Evolutionary conservation across 1,140 invertebrate species (phyloP), one percentile per base, ranked within the genome.

Genomic region (Drosophila orena): DNA sequence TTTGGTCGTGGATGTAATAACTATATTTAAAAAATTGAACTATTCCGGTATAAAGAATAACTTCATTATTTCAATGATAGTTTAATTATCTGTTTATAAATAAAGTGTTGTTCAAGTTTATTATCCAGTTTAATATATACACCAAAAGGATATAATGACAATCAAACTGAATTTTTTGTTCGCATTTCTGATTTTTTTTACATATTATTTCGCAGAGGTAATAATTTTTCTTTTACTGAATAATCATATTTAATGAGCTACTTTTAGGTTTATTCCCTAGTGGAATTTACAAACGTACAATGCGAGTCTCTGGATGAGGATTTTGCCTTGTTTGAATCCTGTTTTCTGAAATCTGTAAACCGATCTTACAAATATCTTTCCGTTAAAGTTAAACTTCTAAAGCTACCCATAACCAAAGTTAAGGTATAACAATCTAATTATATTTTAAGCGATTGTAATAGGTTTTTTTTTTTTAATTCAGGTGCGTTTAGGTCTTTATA

Each of bases 281-380:
- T 52, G 15, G 37, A 60, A 20, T 52, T 60, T n/a, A 60, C 47
- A 7, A 60, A 60, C 14, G 3, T 42, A 2, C 20, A 52, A 1
- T 60, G 58, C 12, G 24, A 38, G 15, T 14, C 46, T 11, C 20
- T 60, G 35, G 58, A 60, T 42, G 34, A 20, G 27, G 27, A 27
- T 2, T 60, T 60, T 14, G 14, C 14, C 1, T 15, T 30, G 2
- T 17, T 60, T 11, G 58, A 52, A 1, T 42, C 34, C 20, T 60
- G 58, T 6, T 8, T n/a, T 15, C 10, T 60, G 3, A 60, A 60
- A 42, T 35, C 58, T 3, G 11, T 30, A 1, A 60, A 60, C 14
- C 34, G 58, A 3, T 30, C 44, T 0, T 53, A 44, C 17, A 61
- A 61, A 53, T 61, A 53, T 8, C 0, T 42, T n/a, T 61, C 47